Evolutionary conservation across 1,140 invertebrate species (phyloP), one percentile per base, ranked within the genome.

Genomic region (Pogonognathellus flavescens): DNA sequence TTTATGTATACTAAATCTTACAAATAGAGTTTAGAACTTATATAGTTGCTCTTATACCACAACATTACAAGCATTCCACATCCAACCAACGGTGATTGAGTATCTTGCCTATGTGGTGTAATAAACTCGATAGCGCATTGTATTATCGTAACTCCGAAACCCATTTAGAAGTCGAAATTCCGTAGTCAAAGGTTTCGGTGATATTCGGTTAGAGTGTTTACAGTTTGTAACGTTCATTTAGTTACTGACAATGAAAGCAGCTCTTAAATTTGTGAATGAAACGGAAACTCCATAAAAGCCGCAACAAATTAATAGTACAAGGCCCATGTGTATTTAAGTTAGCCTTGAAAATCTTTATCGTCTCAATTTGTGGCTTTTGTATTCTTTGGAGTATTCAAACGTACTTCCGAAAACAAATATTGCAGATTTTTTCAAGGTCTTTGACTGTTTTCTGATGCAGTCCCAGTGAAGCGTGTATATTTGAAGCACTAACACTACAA

Each of bases 81-180:
- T 49, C 31, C 70, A 31, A 76, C 70, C 70, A 76, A 76, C 70
- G 70, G 70, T 76, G 70, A 76, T 76, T 76, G 70, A 76, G 70
- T 76, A 31, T 31, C 70, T 76, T 16, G 70, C 41, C 70, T 76
- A 76, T 76, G 70, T 76, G 70, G 70, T 76, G 70, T 76, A 76
- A 76, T 76, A 76, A 76, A 76, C 70, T 76, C n/a, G 31, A 31
- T 49, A n/a, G 11, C 14, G 18, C 70, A 76, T 49, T 76, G 70
- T 31, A 76, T 7, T 76, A 31, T 76, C 70, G 70, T 76, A 76
- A 76, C 70, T 76, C 70, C 2, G 41, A 50, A 31, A 41, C 41
- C 31, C 13, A n/a, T 76, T 76, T 50, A 70, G 70, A 25, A 49
- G 31, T 31, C 11, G 41, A 31, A 50, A 76, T 76, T 76, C 70